Conservation (phyloP, 2,113 vertebrate species). For the Cheilinus undulatus region DNA sequence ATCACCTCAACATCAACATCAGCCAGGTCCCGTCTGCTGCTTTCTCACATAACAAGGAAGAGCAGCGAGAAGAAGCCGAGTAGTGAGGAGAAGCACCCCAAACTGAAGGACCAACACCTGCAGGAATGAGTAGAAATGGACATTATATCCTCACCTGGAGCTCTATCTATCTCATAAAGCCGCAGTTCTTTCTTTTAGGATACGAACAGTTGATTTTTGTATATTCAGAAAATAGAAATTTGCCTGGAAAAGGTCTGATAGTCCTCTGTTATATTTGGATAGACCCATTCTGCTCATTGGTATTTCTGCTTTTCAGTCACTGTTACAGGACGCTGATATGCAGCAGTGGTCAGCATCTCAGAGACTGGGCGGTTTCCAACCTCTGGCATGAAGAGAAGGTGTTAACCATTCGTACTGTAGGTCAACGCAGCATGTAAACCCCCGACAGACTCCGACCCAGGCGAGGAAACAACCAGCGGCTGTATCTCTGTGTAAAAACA, state of each 20-base stretch:
- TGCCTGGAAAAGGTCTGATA: no score
- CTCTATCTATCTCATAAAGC: no score
- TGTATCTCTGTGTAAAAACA: constrained; percentile 41
- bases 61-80: constrained; percentile 11
- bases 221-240: no score
- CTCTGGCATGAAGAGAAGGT: not conserved
- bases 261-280: no score
- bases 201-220: no score
- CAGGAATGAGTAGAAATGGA: rapidly evolving
- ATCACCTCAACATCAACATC: constrained; percentile 45
- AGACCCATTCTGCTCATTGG: no score
- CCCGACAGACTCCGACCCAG: constrained; percentile 21
- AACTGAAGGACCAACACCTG: not conserved
- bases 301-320: no score
- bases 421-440: constrained; percentile 10
- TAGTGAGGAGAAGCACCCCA: not conserved
- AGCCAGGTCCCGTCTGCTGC: constrained; percentile 40
- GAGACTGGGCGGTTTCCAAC: not conserved
- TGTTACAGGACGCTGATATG: not conserved
- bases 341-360: no score
- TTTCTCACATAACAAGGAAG: constrained; percentile 60
- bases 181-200: no score
- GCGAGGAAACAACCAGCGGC: constrained; percentile 41
- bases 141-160: no score
- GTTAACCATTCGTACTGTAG: constrained; percentile 1